These are phyloP conservation scores for Copsychus sechellarum DNA, from an alignment of 2,113 vertebrate species.

Conservation along the genomic window DNA sequence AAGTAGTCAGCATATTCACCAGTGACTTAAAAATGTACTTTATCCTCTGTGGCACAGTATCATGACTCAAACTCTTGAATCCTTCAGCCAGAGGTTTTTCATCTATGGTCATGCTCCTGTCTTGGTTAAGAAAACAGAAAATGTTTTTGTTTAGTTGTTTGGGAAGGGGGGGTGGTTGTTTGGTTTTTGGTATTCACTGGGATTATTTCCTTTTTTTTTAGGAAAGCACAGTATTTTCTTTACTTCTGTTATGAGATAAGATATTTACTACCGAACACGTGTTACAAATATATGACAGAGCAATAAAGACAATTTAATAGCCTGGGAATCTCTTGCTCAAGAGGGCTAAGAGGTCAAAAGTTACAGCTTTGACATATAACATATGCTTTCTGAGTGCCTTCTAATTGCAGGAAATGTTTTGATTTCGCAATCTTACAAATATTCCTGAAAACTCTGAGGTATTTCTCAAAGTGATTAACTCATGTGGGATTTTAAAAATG, in stretches of 20 bases:
- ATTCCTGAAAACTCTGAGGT: neutral
- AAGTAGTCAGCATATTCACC: neutral
- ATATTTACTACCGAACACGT: neutral
- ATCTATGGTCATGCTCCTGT: neutral
- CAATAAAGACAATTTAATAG: conserved; percentile 64
- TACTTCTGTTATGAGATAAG: neutral
- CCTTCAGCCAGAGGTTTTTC: neutral
- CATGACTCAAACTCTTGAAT: neutral
- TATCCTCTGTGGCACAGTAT: neutral
- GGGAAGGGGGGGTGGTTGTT: neutral
- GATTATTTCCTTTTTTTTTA: neutral
- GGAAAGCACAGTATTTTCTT: neutral
- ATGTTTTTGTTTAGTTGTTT: neutral
- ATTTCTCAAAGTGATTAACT: neutral
- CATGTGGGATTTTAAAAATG: neutral
- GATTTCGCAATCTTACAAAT: neutral
- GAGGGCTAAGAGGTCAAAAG: neutral
- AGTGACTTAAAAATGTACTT: conserved; percentile 18
- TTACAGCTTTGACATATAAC: neutral
- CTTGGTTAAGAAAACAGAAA: neutral
- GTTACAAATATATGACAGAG: neutral
- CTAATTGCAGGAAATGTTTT: neutral
- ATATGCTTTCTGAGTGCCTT: neutral
- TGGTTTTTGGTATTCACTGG: neutral
- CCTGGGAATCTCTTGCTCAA: conserved; percentile 38